Evolutionary conservation across 2,113 vertebrate species (phyloP), one percentile per base, ranked within the genome.

Genomic region (Cyprinodon brontotheroides): DNA sequence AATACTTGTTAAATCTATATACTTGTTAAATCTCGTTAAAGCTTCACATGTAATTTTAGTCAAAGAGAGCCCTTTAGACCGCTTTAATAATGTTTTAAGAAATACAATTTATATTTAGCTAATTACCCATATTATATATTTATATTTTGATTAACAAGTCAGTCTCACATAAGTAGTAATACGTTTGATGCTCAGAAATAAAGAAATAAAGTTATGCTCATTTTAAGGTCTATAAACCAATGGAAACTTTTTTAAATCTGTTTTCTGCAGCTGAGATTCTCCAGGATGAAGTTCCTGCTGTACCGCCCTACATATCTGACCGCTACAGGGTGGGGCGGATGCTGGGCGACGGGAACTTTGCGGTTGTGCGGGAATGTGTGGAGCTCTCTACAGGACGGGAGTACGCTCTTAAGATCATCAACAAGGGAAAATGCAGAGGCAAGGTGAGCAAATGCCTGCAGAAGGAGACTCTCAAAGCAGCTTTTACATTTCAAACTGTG

Each of bases 401-500:
- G 89, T 99, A 98, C 65, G 98, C 98, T 45, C 94, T 99, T 93
- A 99, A 99, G 95, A 99, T 99, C 91, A 99, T 99, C 87, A 99
- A 99, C 94, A 99, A 99, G 94, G 96, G 97, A 91, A 99, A 98
- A 94, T 99, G 98, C 86, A 94, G 97, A 94, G 98, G 98, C 86
- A 99, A 99, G 94, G 98, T 99, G 78, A 83, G 11, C n/a, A 41
- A 61, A 53, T 9, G 39, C 29, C 22, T 22, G 50, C 29, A 3
- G 0, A 20, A 12, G 6, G 12, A 3, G 15, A 64, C 22, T 41
- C 29, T 9, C 22, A 43, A 68, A 10, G 38, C 11, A 68, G 9
- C 60, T 11, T 4, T 50, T 3, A 12, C 29, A 0, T 59, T n/a
- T 17, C 29, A 14, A 47, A 1, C 20, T 29, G 11, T 22, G 1